Percentiles rank a stretch among this genome's conserved stretches.
These are phyloP conservation scores for Eueremaeus valkanovi DNA, from an alignment of 2,888 invertebrate genomes.

Conservation along the genomic window DNA sequence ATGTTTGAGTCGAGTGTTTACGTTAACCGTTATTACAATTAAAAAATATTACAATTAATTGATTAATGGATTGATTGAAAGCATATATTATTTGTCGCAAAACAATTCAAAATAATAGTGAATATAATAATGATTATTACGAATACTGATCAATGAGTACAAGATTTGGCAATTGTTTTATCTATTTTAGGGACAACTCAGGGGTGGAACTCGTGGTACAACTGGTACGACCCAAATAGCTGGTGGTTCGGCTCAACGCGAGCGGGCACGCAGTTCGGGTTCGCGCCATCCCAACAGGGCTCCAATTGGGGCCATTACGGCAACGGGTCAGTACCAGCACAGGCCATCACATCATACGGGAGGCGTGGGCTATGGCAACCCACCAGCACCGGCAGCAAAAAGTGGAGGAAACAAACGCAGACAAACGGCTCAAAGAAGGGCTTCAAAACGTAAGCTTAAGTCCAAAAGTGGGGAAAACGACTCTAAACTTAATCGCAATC, in stretches of 20 bases:
- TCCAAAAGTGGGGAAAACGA: conserved; percentile 32
- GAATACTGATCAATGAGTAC: background rate
- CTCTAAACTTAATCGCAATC: conserved; percentile 29
- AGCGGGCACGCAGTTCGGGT: conserved; percentile 26
- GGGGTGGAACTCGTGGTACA: conserved; percentile 38
- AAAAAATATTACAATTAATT: background rate
- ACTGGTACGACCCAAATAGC: conserved; percentile 38
- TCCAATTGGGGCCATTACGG: conserved; percentile 27
- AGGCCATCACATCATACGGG: conserved; percentile 30
- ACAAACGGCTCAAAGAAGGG: conserved; percentile 32
- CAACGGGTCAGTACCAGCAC: conserved; percentile 13
- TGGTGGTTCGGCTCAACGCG: conserved; percentile 32
- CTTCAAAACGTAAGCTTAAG: conserved; percentile 29
- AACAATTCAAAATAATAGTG: background rate
- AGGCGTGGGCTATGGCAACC: conserved; percentile 18
- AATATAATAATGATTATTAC: no score
- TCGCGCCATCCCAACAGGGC: conserved; percentile 30
- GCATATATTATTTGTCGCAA: conserved; percentile 1
- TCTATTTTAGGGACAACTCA: conserved; percentile 23
- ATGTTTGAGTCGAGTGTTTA: background rate
- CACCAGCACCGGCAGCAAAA: conserved; percentile 27
- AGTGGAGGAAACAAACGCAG: conserved; percentile 34
- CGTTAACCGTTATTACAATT: background rate
- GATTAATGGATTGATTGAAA: background rate
- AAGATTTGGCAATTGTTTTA: background rate